phyloP scores from a whole-genome alignment of 2,888 invertebrate genomes.

The Drosophila acutilabella region DNA sequence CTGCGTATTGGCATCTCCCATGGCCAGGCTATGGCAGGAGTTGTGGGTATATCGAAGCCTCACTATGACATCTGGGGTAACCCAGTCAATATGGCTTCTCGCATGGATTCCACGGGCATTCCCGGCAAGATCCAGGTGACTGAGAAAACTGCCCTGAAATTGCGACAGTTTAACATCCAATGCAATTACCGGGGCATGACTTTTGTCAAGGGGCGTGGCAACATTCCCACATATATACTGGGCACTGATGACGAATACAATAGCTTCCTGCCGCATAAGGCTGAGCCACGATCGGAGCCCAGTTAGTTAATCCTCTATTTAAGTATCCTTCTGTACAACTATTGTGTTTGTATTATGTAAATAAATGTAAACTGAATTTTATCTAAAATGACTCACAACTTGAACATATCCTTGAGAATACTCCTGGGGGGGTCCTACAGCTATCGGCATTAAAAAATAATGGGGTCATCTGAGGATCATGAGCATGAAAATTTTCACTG shows the following conservation, averaged over 20 bases:
- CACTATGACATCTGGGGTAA: slow-evolving; percentile 99
- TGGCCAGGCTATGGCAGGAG: slow-evolving; percentile 96
- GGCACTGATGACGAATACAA: slow-evolving; percentile 88
- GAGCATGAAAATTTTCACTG: neutral
- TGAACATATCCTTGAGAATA: neutral
- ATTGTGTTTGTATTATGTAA: slow-evolving; percentile 29
- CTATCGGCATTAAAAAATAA: neutral
- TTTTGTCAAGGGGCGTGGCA: slow-evolving; percentile 89
- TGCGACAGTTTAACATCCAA: slow-evolving; percentile 89
- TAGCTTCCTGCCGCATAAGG: slow-evolving; percentile 82
- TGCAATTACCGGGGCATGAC: slow-evolving; percentile 90
- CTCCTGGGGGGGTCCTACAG: neutral
- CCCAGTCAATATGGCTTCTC: slow-evolving; percentile 97
- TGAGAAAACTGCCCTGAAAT: slow-evolving; percentile 89
- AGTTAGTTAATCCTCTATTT: slow-evolving; percentile 21
- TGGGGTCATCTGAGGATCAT: neutral
- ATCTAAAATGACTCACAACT: neutral
- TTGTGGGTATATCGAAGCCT: slow-evolving; percentile 97
- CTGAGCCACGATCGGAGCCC: neutral
- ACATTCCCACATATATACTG: slow-evolving; percentile 90
- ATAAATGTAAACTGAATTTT: slow-evolving; percentile 18
- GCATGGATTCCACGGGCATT: slow-evolving; percentile 97
- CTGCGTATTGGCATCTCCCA: slow-evolving; percentile 91
- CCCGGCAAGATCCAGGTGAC: slow-evolving; percentile 92
- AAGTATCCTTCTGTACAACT: slow-evolving; percentile 1